Evolutionary conservation across 2,888 invertebrate species (phyloP).

Genomic region (Agrotis exclamationis): DNA sequence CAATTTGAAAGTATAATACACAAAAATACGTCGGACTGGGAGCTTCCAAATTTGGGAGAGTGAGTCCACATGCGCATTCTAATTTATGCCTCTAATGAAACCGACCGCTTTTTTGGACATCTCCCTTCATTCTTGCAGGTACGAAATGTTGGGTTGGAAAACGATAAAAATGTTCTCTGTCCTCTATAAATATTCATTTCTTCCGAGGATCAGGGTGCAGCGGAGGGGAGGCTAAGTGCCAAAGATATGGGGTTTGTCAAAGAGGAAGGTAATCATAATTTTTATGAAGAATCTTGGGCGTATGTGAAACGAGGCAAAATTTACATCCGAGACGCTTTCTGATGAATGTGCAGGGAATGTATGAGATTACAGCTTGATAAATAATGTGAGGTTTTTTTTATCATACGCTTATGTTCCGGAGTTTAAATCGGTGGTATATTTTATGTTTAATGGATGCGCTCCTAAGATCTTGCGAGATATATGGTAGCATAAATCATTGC

Average conservation of each 20-base stretch:
- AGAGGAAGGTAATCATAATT: conserved; percentile 85
- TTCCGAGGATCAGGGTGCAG: conserved; percentile 64
- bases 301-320: conserved; percentile 69
- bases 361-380: conserved; percentile 70
- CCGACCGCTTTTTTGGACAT: conserved; percentile 76
- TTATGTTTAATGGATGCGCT: conserved; percentile 59
- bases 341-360: conserved; percentile 67
- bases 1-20: conserved; percentile 88
- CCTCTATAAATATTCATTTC: conserved; percentile 88
- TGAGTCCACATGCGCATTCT: conserved; percentile 81
- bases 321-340: conserved; percentile 66
- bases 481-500: conserved; percentile 51
- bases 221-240: conserved; percentile 77
- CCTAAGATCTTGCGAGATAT: conserved; percentile 59
- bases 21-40: conserved; percentile 75
- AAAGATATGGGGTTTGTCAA: conserved; percentile 84
- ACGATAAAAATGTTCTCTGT: conserved; percentile 82
- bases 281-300: conserved; percentile 75
- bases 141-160: conserved; percentile 73
- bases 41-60: conserved; percentile 75
- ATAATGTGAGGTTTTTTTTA: conserved; percentile 68
- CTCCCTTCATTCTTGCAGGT: conserved; percentile 81
- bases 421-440: conserved; percentile 65
- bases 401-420: conserved; percentile 60
- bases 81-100: conserved; percentile 88